A percentile compares a stretch with the other conserved stretches of the same genome.
These are phyloP conservation scores for Delia radicum DNA, from an alignment of 1,140 invertebrate genomes.

Conservation along the genomic window DNA sequence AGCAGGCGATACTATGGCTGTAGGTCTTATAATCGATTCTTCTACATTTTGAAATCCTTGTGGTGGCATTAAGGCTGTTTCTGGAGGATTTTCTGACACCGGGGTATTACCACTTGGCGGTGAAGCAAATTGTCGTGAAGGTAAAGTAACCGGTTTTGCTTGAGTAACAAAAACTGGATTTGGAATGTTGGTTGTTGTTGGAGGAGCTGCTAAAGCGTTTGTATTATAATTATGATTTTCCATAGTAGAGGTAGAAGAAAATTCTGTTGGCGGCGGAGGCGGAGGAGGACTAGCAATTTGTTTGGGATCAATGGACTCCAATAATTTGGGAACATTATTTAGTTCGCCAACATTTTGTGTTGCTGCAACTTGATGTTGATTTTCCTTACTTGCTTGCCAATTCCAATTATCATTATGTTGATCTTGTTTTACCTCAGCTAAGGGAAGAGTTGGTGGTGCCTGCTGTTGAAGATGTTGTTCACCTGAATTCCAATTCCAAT, in stretches of 20 bases:
- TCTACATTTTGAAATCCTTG: slow-evolving; percentile 46
- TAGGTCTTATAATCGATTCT: neutral
- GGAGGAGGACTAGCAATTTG: neutral
- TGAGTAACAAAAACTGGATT: slow-evolving; percentile 32
- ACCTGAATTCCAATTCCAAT: slow-evolving; percentile 25
- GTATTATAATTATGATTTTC: slow-evolving; percentile 27
- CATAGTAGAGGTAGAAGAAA: neutral
- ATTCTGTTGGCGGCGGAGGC: slow-evolving; percentile 8
- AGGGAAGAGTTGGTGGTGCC: neutral
- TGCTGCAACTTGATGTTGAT: slow-evolving; percentile 9
- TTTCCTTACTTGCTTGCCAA: slow-evolving; percentile 16
- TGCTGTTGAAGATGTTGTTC: slow-evolving; percentile 9
- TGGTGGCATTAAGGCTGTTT: slow-evolving; percentile 17
- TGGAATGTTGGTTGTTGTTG: slow-evolving; percentile 28
- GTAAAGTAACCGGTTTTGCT: slow-evolving; percentile 31
- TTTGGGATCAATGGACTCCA: neutral
- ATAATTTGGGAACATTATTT: neutral
- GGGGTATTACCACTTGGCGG: slow-evolving; percentile 27
- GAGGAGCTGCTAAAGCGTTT: neutral
- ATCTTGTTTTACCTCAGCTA: too few relatives aligned
- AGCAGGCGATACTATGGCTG: slow-evolving; percentile 10
- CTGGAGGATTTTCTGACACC: neutral
- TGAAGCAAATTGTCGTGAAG: slow-evolving; percentile 30
- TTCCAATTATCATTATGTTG: slow-evolving; percentile 26
- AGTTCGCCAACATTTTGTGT: slow-evolving; percentile 8